Conservation (phyloP, 35 echinoderm and acorn worm genomes). For the Anneissia japonica region DNA sequence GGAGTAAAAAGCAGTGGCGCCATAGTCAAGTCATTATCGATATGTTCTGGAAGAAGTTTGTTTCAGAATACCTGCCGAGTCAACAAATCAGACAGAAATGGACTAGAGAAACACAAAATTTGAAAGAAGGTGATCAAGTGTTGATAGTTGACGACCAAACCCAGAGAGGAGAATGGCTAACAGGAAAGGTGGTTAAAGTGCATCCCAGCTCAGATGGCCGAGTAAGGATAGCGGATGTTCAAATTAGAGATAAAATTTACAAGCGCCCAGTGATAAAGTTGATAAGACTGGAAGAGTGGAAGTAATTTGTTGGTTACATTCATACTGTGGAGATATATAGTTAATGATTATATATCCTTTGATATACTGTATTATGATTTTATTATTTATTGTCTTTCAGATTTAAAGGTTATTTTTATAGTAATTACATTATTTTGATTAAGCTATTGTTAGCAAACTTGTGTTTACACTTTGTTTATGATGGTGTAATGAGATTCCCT, state of each 20-base stretch:
- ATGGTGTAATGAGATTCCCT: no score
- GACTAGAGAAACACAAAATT: not conserved
- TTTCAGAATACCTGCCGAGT: conserved; percentile 29
- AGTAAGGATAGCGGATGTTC: conserved; percentile 42
- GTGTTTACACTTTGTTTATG: no score
- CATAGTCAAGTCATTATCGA: conserved; percentile 9
- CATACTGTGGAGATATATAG: no score
- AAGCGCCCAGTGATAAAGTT: conserved; percentile 41
- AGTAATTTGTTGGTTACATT: no score
- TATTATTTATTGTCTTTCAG: no score
- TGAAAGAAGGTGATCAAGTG: conserved; percentile 10
- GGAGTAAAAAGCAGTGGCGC: conserved; percentile 10
- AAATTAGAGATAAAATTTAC: conserved; percentile 15
- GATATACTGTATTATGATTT: no score
- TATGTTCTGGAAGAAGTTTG: conserved; percentile 40
- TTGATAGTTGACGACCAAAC: conserved; percentile 21
- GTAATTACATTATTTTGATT: no score
- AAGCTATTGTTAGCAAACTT: no score
- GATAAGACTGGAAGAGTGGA: not conserved
- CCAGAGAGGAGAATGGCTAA: conserved; percentile 15
- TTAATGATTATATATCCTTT: no score
- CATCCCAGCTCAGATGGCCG: conserved; percentile 27
- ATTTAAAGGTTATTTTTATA: no score
- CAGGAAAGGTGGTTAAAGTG: conserved; percentile 13
- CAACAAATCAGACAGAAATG: conserved; percentile 30